These are phyloP conservation scores for Drosophila lini DNA, from an alignment of 1,140 invertebrate genomes.

Conservation along the genomic window DNA sequence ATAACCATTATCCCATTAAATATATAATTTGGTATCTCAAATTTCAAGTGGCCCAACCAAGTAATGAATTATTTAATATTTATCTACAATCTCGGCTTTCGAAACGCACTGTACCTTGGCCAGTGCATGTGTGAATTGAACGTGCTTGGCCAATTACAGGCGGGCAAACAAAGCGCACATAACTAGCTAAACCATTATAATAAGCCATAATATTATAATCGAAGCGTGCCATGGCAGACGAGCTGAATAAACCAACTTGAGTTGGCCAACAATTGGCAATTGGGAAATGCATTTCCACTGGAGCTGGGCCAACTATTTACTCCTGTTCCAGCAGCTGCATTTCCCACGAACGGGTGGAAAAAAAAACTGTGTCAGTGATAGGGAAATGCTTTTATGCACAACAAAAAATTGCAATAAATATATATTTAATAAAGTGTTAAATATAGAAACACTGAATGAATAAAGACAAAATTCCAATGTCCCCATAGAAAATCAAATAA, in stretches of 20 bases:
- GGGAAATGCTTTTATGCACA: conserved; percentile 11
- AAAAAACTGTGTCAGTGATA: conserved; percentile 6
- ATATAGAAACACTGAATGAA: neutral
- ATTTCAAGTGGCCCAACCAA: neutral
- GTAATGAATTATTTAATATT: conserved; percentile 15
- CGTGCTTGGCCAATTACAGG: conserved; percentile 66
- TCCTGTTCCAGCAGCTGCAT: conserved; percentile 21
- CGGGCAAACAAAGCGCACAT: conserved; percentile 38
- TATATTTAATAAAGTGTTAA: neutral
- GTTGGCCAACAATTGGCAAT: conserved; percentile 30
- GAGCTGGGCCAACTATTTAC: conserved; percentile 23
- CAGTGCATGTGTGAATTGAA: conserved; percentile 61
- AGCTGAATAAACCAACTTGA: conserved; percentile 5
- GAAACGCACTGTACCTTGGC: conserved; percentile 37
- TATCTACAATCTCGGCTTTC: conserved; percentile 21
- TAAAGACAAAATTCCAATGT: neutral
- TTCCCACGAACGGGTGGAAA: conserved; percentile 9
- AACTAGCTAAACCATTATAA: conserved; percentile 34
- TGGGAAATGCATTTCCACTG: conserved; percentile 33
- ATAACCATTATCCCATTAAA: neutral
- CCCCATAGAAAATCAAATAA: neutral
- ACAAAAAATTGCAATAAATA: neutral
- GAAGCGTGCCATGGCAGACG: conserved; percentile 54
- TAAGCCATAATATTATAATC: conserved; percentile 52
- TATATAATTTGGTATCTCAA: neutral